Evolutionary conservation across 2,113 vertebrate genomes (phyloP), one percentile per base, ranked within the genome.

Genomic region (Zeus faber): DNA sequence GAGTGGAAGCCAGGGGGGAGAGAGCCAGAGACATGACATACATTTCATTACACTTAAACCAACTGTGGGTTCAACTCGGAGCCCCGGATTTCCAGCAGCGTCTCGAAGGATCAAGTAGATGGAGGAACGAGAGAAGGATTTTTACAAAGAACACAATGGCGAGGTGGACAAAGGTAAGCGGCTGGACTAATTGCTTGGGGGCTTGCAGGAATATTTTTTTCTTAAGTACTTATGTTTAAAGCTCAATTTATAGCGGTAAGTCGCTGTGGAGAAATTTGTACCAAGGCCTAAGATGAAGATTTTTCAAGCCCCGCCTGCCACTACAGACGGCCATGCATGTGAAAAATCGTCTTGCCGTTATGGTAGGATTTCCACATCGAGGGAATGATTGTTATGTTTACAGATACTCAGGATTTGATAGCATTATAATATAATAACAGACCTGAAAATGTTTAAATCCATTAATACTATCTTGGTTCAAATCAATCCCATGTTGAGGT

Each of bases 31-130:
- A 87, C 85, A 83, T 80, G 80, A 82, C 83, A 82, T 82, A 85
- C 83, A 85, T 84, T 85, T 85, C 80, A 87, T 84, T 83, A 83
- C 75, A 75, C 73, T 84, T 84, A 83, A 83, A 82, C 80, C 85
- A 85, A 85, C 79, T 78, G 82, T 83, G 81, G 85, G 75, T 79
- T 83, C 77, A 77, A 74, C 78, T 80, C 65, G 26, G 66, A 81
- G 70, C 74, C 76, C 76, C 55, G 77, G 79, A 83, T 81, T 81
- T 87, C 73, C 83, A 77, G 70, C 67, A 73, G 69, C 27, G 71
- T 85, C 83, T 87, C 83, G 17, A 49, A 84, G 85, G 81, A 84
- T 66, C 68, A 65, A 82, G 77, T 70, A 70, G 78, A 71, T 77
- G 76, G 78, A 82, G 81, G 79, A 80, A 70, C 72, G 72, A 77